Percentiles rank a stretch among this genome's conserved stretches.
Evolutionary conservation across 2,113 vertebrate species (phyloP).

Genomic region (Thunnus maccoyii): DNA sequence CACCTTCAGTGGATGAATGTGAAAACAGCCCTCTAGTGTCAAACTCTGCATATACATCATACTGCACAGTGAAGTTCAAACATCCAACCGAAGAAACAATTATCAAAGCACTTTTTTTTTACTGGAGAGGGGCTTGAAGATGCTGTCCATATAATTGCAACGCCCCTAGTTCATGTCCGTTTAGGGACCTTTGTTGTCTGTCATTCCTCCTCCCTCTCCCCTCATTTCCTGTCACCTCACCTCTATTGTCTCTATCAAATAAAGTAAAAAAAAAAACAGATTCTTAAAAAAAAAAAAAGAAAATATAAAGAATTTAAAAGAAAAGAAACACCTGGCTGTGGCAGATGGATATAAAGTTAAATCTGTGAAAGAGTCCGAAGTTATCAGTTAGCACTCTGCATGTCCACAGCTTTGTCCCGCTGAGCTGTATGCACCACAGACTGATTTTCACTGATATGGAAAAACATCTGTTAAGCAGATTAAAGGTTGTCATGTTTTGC

Average conservation of each 20-base stretch:
- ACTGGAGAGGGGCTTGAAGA: not conserved
- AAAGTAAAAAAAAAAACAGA: not conserved
- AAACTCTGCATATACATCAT: too few species aligned
- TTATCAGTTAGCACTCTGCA: conserved; percentile 17
- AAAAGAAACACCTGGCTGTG: too few species aligned
- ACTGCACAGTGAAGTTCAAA: too few species aligned
- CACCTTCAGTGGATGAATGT: too few species aligned
- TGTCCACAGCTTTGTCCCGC: conserved; percentile 15
- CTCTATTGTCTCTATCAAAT: not conserved
- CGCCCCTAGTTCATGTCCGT: not conserved
- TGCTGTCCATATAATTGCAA: not conserved
- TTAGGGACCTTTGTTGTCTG: not conserved
- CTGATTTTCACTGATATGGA: conserved; percentile 57
- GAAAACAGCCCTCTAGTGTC: too few species aligned
- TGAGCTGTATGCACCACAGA: conserved; percentile 28
- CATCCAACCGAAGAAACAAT: too few species aligned
- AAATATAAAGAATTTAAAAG: too few species aligned
- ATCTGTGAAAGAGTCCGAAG: conserved; percentile 1
- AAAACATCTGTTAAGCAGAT: conserved; percentile 48
- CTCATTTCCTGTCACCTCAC: not conserved
- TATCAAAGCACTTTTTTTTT: too few species aligned
- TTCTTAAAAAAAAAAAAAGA: not conserved
- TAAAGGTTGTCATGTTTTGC: conserved; percentile 35
- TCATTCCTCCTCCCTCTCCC: not conserved
- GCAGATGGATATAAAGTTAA: conserved; percentile 1